A percentile compares a stretch with the other conserved stretches of the same genome.
These are phyloP conservation scores for Marisa cornuarietis DNA, from an alignment of 1,140 invertebrate genomes.

Conservation along the genomic window DNA sequence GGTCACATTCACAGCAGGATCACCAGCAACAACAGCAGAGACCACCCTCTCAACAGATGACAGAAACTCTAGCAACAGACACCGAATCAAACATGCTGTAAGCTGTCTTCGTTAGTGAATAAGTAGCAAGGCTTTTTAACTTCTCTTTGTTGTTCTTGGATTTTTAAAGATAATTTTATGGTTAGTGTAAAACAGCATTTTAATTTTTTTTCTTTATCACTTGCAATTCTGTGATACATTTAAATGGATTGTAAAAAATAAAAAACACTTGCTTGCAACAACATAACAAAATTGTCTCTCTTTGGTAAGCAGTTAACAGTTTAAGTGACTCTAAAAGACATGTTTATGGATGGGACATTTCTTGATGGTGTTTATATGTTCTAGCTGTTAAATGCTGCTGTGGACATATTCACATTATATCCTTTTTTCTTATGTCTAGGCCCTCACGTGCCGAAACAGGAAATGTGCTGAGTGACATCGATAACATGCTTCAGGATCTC, in stretches of 20 bases:
- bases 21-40: slow-evolving; percentile 18
- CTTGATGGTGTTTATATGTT: background rate
- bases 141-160: too few relatives aligned
- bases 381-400: too few relatives aligned
- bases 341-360: background rate
- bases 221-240: background rate
- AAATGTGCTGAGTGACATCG: slow-evolving; percentile 95
- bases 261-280: too few relatives aligned
- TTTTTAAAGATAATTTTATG: background rate
- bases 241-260: too few relatives aligned
- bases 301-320: too few relatives aligned
- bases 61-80: background rate
- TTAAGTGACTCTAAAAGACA: background rate
- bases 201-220: background rate
- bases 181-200: background rate
- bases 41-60: background rate
- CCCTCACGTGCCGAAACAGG: background rate
- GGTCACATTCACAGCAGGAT: slow-evolving; percentile 1
- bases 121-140: background rate
- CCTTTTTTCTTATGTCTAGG: background rate
- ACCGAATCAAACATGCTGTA: background rate
- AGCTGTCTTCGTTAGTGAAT: background rate
- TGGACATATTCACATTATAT: background rate
- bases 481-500: slow-evolving; percentile 75
- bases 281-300: too few relatives aligned